Percentiles rank a stretch among this genome's conserved stretches.
phyloP scores from a whole-genome alignment of 2,888 invertebrate species.

The Rhingia campestris region DNA sequence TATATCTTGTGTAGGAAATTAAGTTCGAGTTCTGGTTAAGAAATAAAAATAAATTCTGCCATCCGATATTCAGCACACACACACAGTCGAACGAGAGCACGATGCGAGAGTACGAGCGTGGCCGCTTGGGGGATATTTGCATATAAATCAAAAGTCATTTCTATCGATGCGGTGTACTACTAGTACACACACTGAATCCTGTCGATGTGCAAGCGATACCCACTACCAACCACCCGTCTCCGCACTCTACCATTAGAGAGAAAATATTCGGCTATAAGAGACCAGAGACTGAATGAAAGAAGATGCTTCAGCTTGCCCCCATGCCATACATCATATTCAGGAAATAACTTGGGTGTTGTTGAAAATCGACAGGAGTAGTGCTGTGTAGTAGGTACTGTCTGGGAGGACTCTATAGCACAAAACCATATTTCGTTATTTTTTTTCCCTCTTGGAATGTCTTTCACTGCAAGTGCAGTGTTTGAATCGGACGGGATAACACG shows the following conservation, averaged over 20 bases:
- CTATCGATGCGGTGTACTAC: slow-evolving; percentile 21
- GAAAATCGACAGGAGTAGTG: slow-evolving; percentile 41
- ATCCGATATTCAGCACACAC: slow-evolving; percentile 2
- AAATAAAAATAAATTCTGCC: slow-evolving; percentile 40
- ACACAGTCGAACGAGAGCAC: slow-evolving; percentile 9
- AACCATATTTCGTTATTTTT: slow-evolving; percentile 6
- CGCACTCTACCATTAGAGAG: slow-evolving; percentile 29
- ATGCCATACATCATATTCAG: slow-evolving; percentile 47
- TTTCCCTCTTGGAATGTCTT: slow-evolving; percentile 19
- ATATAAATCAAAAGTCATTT: slow-evolving; percentile 71
- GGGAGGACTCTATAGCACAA: not conserved
- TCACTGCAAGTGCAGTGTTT: slow-evolving; percentile 38
- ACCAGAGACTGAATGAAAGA: slow-evolving; percentile 5
- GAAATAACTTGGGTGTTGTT: slow-evolving; percentile 54
- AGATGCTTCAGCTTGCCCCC: slow-evolving; percentile 2
- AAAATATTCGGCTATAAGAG: slow-evolving; percentile 39
- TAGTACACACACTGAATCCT: slow-evolving; percentile 22
- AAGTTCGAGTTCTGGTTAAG: slow-evolving; percentile 53
- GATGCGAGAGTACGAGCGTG: slow-evolving; percentile 19
- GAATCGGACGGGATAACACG: slow-evolving; percentile 47
- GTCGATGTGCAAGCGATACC: slow-evolving; percentile 52
- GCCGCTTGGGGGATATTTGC: slow-evolving; percentile 60
- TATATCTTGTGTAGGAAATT: slow-evolving; percentile 49
- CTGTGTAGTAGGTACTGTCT: not conserved
- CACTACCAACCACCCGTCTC: slow-evolving; percentile 20